phyloP scores from a whole-genome alignment of 2,888 invertebrate genomes.

The Pseudanteris insignis region DNA sequence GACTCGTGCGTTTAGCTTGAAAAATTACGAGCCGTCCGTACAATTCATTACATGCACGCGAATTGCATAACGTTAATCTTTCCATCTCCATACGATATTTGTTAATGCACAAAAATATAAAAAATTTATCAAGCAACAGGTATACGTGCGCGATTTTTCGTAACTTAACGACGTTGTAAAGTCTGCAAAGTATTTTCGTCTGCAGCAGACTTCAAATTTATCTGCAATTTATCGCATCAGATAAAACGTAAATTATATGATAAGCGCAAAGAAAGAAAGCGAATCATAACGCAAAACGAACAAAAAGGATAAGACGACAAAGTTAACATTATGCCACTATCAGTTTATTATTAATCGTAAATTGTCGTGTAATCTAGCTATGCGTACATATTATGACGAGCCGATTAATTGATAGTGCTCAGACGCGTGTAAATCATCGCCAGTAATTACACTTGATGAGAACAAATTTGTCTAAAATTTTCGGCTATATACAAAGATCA shows the following conservation, averaged over 20 bases:
- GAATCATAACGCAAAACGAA: slow-evolving; percentile 14
- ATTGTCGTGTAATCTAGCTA: slow-evolving; percentile 28
- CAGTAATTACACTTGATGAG: no score
- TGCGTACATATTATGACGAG: slow-evolving; percentile 10
- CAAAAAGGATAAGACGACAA: background rate
- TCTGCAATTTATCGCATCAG: slow-evolving; percentile 26
- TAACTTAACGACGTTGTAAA: slow-evolving; percentile 37
- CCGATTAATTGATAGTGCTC: slow-evolving; percentile 25
- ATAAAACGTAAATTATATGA: slow-evolving; percentile 35
- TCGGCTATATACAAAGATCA: no score
- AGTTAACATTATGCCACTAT: slow-evolving; percentile 13
- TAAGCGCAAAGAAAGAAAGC: slow-evolving; percentile 31
- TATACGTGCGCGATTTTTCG: slow-evolving; percentile 9
- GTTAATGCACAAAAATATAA: slow-evolving; percentile 22
- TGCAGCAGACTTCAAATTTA: slow-evolving; percentile 26
- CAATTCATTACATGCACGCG: background rate
- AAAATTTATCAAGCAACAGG: slow-evolving; percentile 13
- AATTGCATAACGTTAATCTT: slow-evolving; percentile 16
- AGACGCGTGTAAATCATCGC: no score
- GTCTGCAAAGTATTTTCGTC: slow-evolving; percentile 23
- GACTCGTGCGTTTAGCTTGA: no score
- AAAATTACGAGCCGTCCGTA: slow-evolving; percentile 6
- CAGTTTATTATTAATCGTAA: slow-evolving; percentile 31
- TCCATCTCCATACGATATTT: slow-evolving; percentile 25
- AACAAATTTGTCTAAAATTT: no score